phyloP scores from a whole-genome alignment of 2,797 vertebrate genomes.

The Sylvia borin region DNA sequence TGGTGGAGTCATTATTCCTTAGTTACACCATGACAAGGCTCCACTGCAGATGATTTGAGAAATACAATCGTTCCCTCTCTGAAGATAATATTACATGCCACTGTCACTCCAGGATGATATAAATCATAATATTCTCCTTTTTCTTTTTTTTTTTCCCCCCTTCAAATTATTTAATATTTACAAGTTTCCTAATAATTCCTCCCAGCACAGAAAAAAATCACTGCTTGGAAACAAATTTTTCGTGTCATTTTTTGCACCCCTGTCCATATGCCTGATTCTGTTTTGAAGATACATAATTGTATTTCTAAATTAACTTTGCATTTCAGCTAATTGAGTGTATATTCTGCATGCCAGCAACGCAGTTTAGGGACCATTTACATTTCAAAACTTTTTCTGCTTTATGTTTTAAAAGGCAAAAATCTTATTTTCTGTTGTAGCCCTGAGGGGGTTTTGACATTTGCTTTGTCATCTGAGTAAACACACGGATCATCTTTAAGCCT shows the following conservation, averaged over 20 bases:
- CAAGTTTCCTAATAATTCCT: not conserved
- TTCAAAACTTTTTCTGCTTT: not conserved
- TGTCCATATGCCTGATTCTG: not conserved
- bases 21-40: not conserved
- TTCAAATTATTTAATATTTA: not conserved
- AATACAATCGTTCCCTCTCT: not conserved
- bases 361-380: not conserved
- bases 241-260: not conserved
- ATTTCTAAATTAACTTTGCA: constrained; percentile 51
- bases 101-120: not conserved
- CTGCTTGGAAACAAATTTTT: not conserved
- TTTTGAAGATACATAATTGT: not conserved
- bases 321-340: constrained; percentile 41
- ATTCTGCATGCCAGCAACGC: constrained; percentile 6
- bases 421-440: not conserved
- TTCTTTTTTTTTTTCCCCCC: not conserved
- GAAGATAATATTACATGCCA: not conserved
- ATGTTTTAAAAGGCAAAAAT: not conserved
- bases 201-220: not conserved
- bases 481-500: not conserved
- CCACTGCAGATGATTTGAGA: not conserved
- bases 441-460: not conserved
- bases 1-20: not conserved
- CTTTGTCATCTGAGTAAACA: not conserved
- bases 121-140: not conserved